These are phyloP conservation scores for Hirtodrosophila confusa DNA, from an alignment of 2,888 invertebrate species.

Conservation along the genomic window DNA sequence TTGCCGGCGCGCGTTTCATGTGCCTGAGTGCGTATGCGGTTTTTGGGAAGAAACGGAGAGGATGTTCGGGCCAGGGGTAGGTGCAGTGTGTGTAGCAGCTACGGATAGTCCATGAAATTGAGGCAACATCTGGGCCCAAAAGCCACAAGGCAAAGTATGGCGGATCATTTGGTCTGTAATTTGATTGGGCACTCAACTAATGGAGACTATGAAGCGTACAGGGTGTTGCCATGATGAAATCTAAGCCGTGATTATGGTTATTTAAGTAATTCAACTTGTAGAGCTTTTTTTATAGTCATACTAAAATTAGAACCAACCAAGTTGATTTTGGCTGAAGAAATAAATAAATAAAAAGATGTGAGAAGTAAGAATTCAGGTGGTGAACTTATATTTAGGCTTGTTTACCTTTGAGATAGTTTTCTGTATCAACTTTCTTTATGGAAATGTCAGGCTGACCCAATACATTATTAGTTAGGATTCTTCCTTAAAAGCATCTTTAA, in stretches of 20 bases:
- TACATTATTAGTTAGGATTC: too few relatives aligned
- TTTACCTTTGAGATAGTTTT: too few relatives aligned
- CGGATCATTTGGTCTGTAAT: conserved; percentile 13
- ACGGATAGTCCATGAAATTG: conserved; percentile 31
- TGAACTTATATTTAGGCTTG: too few relatives aligned
- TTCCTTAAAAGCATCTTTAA: too few relatives aligned
- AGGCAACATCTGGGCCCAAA: conserved; percentile 39
- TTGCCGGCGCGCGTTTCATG: conserved; percentile 63
- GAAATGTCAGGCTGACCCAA: too few relatives aligned
- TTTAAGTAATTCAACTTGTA: too few relatives aligned
- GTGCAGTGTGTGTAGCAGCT: conserved; percentile 6
- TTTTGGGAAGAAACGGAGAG: neutral
- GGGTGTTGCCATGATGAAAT: conserved; percentile 1
- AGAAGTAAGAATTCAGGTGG: too few relatives aligned
- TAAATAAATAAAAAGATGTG: too few relatives aligned
- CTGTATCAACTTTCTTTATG: too few relatives aligned
- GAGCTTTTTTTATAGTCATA: too few relatives aligned
- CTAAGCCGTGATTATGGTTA: neutral
- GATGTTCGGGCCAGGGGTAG: neutral
- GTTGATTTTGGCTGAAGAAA: too few relatives aligned
- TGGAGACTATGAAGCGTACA: conserved; percentile 1
- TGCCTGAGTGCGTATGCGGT: conserved; percentile 50
- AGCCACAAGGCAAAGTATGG: conserved; percentile 26
- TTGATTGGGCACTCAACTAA: neutral
- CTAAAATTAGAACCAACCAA: too few relatives aligned